Percentiles rank a stretch among this genome's conserved stretches.
These are phyloP conservation scores for Papio anubis DNA, from an alignment of 2,113 vertebrate species.

Conservation along the genomic window DNA sequence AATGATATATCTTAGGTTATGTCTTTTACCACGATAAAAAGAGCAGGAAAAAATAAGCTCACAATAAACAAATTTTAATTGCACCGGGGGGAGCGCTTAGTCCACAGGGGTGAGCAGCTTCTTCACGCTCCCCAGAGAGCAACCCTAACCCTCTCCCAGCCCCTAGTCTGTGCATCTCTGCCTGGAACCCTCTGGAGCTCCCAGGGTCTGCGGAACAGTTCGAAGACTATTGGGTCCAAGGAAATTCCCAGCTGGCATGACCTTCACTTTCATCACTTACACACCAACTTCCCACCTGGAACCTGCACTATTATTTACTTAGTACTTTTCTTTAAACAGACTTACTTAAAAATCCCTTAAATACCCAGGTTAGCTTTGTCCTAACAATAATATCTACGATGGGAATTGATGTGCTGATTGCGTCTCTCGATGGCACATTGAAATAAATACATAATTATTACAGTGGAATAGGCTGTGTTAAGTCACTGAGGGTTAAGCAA, in stretches of 20 bases:
- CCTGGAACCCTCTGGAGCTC: not conserved
- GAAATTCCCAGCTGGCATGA: not conserved
- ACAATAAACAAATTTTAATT: no score
- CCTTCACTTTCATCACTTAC: not conserved
- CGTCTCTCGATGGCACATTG: not conserved
- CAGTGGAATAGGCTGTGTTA: not conserved
- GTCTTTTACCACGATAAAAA: no score
- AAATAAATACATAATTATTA: not conserved
- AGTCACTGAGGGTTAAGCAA: not conserved
- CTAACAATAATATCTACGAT: not conserved
- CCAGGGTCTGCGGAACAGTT: not conserved
- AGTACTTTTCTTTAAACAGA: not conserved
- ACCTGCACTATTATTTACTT: not conserved
- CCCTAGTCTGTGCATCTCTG: no score
- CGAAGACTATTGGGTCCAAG: not conserved
- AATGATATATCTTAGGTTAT: no score
- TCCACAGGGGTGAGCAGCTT: not conserved
- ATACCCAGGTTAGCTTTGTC: not conserved
- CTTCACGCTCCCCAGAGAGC: not conserved
- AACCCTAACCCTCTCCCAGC: not conserved
- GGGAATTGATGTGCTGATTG: not conserved
- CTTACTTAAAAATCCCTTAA: not conserved
- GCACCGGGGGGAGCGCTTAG: rapidly evolving
- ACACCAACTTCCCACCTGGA: not conserved
- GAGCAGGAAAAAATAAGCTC: no score